Conservation (phyloP, 1,140 invertebrate species). For the Thalassaphorura encarpata region DNA sequence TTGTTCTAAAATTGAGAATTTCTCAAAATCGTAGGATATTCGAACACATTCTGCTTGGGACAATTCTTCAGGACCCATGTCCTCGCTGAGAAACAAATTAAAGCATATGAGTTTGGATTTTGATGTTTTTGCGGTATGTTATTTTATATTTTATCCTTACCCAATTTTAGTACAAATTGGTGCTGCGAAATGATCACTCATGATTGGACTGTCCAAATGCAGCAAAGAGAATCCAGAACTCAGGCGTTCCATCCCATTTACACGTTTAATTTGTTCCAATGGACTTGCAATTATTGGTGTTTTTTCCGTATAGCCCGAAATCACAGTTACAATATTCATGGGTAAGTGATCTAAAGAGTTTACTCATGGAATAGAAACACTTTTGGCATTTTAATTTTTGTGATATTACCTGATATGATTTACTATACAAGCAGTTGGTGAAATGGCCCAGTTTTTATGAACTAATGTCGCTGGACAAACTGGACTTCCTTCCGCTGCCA, state of each 20-base stretch:
- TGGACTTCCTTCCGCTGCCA: not conserved
- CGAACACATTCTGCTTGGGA: not conserved
- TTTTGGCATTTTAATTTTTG: not conserved
- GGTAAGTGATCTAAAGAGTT: not conserved
- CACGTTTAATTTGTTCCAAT: constrained; percentile 12
- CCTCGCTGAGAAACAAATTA: not conserved
- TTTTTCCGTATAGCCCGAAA: not conserved
- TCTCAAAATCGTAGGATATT: not conserved
- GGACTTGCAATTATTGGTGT: not conserved
- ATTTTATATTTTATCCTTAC: not conserved
- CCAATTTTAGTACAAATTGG: constrained; percentile 4
- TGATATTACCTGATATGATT: not conserved
- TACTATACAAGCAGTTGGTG: not conserved
- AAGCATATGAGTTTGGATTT: not conserved
- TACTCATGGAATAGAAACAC: not conserved
- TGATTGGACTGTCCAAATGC: constrained; percentile 5
- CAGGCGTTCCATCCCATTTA: constrained; percentile 1
- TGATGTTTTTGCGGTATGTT: too few species aligned
- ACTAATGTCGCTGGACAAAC: not conserved
- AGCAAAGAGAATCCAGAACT: not conserved
- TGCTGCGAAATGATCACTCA: constrained; percentile 6
- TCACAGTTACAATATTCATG: too few species aligned
- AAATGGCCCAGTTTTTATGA: constrained; percentile 3
- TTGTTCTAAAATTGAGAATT: not conserved
- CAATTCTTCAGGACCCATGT: not conserved